These are phyloP conservation scores for Stenodera caucasica DNA, from an alignment of 2,888 invertebrate species.

Conservation along the genomic window DNA sequence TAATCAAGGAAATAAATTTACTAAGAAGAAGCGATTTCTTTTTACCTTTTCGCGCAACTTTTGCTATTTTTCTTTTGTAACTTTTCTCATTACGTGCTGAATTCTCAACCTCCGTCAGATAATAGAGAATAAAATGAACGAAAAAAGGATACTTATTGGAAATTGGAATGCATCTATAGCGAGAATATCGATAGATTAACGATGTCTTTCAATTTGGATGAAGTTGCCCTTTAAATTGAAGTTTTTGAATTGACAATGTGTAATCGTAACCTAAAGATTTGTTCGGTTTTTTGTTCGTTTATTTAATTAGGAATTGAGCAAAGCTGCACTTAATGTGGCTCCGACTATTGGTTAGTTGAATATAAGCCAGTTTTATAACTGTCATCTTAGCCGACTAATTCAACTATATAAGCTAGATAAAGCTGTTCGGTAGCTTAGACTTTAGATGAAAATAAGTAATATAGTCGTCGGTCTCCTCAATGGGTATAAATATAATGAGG, in stretches of 20 bases:
- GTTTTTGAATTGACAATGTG: too few relatives aligned
- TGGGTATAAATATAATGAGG: neutral
- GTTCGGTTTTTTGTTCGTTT: too few relatives aligned
- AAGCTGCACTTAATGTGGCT: too few relatives aligned
- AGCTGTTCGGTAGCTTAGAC: neutral
- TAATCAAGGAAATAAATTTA: constrained; percentile 51
- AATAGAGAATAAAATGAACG: constrained; percentile 33
- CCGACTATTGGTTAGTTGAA: neutral
- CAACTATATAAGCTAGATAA: neutral
- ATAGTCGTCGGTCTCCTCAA: neutral
- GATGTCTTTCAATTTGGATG: constrained; percentile 35
- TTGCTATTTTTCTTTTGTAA: constrained; percentile 48
- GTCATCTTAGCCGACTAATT: neutral
- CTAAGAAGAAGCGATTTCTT: constrained; percentile 42
- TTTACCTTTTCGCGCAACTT: constrained; percentile 47
- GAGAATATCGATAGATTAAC: constrained; percentile 12
- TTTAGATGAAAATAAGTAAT: neutral
- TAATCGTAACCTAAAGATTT: too few relatives aligned
- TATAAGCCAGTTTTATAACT: neutral
- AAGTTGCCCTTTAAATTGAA: constrained; percentile 33
- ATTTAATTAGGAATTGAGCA: too few relatives aligned
- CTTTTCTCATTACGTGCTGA: constrained; percentile 50
- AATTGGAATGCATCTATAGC: neutral
- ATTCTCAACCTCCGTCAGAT: constrained; percentile 42
- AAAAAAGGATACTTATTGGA: constrained; percentile 25